Evolutionary conservation across 2,113 vertebrate species (phyloP), one percentile per base, ranked within the genome.

Genomic region (Stomatorhinus ivindoensis): DNA sequence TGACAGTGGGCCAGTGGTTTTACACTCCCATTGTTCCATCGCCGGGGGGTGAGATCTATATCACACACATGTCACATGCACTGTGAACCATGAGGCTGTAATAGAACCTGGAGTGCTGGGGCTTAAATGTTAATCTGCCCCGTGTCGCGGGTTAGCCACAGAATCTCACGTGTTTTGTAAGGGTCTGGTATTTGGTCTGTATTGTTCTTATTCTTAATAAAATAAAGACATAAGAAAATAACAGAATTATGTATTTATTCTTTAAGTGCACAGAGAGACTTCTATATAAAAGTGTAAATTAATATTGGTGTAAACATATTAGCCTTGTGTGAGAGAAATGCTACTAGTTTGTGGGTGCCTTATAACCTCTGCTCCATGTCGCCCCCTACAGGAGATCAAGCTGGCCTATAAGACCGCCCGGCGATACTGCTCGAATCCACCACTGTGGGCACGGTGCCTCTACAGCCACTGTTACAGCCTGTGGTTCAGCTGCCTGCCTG

Each of bases 401-500:
- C 93, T 97, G 27, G 97, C 98, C 4, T 98, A 97, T 94, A 99
- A 98, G 92, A 94, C 98, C 95, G 98, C 98, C 0, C 97, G 96
- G 94, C 97, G 95, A 58, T 99, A 94, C 93, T 97, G 97, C 0
- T 91, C 96, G 89, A 97, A 96, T 92, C 97, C 97, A 5, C 96
- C 94, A 2, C 96, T 96, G 48, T 99, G 98, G 98, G 97, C 97
- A 13, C 98, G 97, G 86, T 99, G 97, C 93, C 96, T 99, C 53
- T 97, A 97, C 93, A 99, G 98, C 91, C 97, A 99, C 87, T 97
- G 98, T 94, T 99, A 98, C 92, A 99, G 98, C 92, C 93, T 99
- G 4, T 99, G 98, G 98, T 99, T 99, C 94, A 98, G 99, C 94
- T 99, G 98, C 94, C 95, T 99, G 92, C 98, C 98, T 19, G 97